These are phyloP conservation scores for Pristis pectinata DNA, from an alignment of 2,797 vertebrate genomes.

Conservation along the genomic window DNA sequence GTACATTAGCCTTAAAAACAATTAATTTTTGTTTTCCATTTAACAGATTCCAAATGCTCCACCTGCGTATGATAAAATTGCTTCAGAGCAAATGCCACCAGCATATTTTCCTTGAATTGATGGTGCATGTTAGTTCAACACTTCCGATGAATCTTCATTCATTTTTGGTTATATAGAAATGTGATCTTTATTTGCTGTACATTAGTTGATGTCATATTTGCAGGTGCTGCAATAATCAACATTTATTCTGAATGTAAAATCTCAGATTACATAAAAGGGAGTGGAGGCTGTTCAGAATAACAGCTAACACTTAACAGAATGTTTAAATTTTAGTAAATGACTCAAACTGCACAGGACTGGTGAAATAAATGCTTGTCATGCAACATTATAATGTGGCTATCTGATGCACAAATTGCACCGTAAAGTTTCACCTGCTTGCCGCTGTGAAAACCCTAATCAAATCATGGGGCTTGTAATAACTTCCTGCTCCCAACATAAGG, in stretches of 20 bases:
- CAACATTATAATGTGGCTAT: neutral
- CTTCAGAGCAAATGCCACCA: slow-evolving; percentile 65
- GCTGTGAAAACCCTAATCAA: too few species aligned
- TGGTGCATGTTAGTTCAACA: neutral
- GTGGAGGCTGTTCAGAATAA: neutral
- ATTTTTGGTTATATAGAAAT: neutral
- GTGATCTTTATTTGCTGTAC: neutral
- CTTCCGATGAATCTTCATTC: neutral
- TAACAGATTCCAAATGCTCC: slow-evolving; percentile 79
- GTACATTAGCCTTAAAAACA: neutral
- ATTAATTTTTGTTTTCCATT: slow-evolving; percentile 41
- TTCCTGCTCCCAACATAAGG: too few species aligned
- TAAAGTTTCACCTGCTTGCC: too few species aligned
- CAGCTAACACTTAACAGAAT: neutral
- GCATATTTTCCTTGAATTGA: slow-evolving; percentile 76
- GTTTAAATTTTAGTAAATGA: neutral
- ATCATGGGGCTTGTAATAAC: too few species aligned
- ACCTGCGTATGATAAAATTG: slow-evolving; percentile 84
- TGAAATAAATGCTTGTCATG: neutral
- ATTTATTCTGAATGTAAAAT: neutral
- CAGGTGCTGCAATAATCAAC: neutral
- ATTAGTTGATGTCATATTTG: too few species aligned
- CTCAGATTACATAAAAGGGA: neutral
- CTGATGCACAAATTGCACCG: too few species aligned
- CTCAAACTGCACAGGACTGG: neutral